A percentile compares a stretch with the other conserved stretches of the same genome.
These are phyloP conservation scores for Gymnocephalus cernua DNA, from an alignment of 2,113 vertebrate species.

Conservation along the genomic window DNA sequence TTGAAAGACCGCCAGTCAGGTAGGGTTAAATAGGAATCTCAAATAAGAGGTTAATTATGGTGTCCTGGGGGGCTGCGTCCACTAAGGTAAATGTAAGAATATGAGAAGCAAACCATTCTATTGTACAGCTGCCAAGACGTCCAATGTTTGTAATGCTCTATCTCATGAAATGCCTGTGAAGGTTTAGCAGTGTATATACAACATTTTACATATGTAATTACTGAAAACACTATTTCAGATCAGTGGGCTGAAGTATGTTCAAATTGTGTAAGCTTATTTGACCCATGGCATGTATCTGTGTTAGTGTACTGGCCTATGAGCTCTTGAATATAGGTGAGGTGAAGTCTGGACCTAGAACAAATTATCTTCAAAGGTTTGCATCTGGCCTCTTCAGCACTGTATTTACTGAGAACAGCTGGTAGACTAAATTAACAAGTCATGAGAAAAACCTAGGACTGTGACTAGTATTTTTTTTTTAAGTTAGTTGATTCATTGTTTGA, in stretches of 20 bases:
- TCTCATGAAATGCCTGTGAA: neutral
- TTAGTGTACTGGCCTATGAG: neutral
- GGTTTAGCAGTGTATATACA: neutral
- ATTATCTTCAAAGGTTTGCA: neutral
- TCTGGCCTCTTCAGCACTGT: neutral
- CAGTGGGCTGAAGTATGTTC: neutral
- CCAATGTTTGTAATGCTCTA: neutral
- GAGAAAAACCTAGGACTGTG: no score
- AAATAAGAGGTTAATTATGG: constrained; percentile 27
- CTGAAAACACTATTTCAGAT: neutral
- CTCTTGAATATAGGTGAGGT: neutral
- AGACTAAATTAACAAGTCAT: neutral
- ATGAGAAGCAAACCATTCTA: neutral
- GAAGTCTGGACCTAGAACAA: neutral
- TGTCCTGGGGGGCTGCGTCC: constrained; percentile 6
- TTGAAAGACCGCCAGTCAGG: constrained; percentile 12
- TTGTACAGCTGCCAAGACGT: neutral
- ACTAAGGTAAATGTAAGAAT: neutral
- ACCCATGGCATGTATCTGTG: neutral
- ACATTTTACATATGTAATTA: neutral
- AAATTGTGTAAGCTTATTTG: neutral
- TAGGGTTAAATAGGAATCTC: constrained; percentile 8
- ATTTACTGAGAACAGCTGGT: neutral
- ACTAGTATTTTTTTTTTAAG: neutral
- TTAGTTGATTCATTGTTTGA: neutral